These are phyloP conservation scores for Halcyon malimbica DNA, from an alignment of 2,113 vertebrate species.

Conservation along the genomic window DNA sequence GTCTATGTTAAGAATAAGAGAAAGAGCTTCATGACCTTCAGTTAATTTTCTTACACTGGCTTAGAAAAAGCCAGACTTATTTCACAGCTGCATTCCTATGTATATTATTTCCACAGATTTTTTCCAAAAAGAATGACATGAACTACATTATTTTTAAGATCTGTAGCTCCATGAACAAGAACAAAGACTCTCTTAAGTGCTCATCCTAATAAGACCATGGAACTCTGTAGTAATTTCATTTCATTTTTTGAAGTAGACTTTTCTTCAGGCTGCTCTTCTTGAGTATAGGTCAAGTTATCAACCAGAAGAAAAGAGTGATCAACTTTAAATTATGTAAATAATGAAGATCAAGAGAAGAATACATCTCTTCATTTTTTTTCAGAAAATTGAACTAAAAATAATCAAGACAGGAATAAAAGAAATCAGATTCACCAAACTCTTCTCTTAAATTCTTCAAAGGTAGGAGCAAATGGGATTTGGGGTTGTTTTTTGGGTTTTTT, in stretches of 20 bases:
- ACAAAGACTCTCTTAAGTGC: not conserved
- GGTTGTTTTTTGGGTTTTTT: not conserved
- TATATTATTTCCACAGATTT: not conserved
- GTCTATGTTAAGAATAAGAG: not conserved
- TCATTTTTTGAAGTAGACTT: not conserved
- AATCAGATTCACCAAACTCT: not conserved
- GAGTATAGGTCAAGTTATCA: not conserved
- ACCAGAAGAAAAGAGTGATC: not conserved
- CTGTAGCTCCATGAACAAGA: not conserved
- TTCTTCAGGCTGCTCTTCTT: not conserved
- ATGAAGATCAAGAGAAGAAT: not conserved
- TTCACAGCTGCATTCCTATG: not conserved
- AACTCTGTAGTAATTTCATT: not conserved
- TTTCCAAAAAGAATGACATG: not conserved
- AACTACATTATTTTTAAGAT: not conserved
- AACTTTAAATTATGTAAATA: not conserved
- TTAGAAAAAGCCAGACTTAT: not conserved
- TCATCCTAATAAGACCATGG: not conserved
- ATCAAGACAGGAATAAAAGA: not conserved
- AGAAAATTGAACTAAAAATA: not conserved
- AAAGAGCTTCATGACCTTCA: not conserved
- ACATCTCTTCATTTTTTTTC: not conserved
- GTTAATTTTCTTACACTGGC: not conserved
- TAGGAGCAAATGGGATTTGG: not conserved
- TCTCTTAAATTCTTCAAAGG: not conserved